Conservation (phyloP, 2,888 invertebrate genomes). For the Hirtodrosophila confusa region DNA sequence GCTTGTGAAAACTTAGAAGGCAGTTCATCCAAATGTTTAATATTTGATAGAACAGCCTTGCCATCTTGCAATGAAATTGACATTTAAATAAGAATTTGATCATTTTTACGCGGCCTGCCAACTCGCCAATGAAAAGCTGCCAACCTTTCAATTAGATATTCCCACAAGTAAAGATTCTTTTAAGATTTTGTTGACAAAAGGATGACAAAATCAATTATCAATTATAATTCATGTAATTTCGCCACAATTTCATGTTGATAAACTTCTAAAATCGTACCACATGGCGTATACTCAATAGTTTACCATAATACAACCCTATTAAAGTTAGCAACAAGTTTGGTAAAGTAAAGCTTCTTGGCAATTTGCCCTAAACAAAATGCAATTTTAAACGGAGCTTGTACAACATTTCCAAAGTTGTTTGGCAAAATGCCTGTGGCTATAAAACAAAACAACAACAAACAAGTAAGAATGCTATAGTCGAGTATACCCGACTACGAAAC, state of each 20-base stretch:
- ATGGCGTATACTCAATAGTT: conserved; percentile 22
- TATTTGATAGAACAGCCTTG: no score
- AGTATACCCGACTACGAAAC: no score
- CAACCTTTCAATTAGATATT: no score
- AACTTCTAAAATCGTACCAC: not conserved
- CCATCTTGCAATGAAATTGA: not conserved
- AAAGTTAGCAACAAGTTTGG: conserved; percentile 23
- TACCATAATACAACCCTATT: not conserved
- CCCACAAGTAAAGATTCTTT: no score
- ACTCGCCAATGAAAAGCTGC: no score
- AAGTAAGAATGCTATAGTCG: no score
- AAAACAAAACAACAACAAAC: conserved; percentile 3
- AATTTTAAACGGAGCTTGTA: conserved; percentile 9
- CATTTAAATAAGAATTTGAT: not conserved
- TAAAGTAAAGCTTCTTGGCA: conserved; percentile 20
- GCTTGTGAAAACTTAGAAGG: no score
- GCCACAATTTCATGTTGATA: no score
- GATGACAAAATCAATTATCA: no score
- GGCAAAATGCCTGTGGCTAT: conserved; percentile 32
- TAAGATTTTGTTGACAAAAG: no score
- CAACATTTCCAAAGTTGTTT: conserved; percentile 18
- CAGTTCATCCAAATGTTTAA: no score
- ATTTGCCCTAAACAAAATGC: conserved; percentile 20
- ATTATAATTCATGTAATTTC: no score
- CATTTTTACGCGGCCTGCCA: not conserved